Conservation (phyloP, 53 echinoderm and acorn worm genomes). For the Zoroaster sp. region DNA sequence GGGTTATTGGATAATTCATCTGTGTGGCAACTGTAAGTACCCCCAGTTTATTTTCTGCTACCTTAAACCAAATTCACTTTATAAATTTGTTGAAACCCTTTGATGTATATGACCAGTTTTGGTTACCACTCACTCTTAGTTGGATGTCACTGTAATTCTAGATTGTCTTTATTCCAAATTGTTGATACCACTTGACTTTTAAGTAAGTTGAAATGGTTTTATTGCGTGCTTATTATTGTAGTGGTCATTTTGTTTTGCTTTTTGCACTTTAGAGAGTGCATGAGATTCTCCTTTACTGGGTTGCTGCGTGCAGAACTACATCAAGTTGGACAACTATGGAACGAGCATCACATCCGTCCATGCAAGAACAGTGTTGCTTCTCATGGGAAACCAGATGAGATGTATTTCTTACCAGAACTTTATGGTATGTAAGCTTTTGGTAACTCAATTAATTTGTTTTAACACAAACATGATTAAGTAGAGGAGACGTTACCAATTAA, state of each 20-base stretch:
- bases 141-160: neutral
- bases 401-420: slow-evolving; percentile 58
- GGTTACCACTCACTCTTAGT: neutral
- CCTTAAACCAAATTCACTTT: neutral
- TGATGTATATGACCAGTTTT: neutral
- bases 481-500: neutral
- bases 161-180: too few species aligned
- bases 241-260: neutral
- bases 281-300: slow-evolving; percentile 35
- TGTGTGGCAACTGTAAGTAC: slow-evolving; percentile 12
- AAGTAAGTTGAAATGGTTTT: neutral
- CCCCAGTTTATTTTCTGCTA: neutral
- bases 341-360: slow-evolving; percentile 55
- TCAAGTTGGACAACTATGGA: slow-evolving; percentile 26
- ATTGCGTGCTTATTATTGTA: neutral
- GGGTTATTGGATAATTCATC: slow-evolving; percentile 40
- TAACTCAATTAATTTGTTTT: neutral
- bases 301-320: slow-evolving; percentile 35
- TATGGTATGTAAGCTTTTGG: slow-evolving; percentile 8
- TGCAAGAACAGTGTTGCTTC: slow-evolving; percentile 32
- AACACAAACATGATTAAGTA: neutral
- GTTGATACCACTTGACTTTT: too few species aligned
- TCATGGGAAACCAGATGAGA: slow-evolving; percentile 37
- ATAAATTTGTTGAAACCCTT: neutral
- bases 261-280: neutral